Evolutionary conservation across 1,140 invertebrate species (phyloP), one percentile per base, ranked within the genome.

Genomic region (Rhagoletis pomonella): DNA sequence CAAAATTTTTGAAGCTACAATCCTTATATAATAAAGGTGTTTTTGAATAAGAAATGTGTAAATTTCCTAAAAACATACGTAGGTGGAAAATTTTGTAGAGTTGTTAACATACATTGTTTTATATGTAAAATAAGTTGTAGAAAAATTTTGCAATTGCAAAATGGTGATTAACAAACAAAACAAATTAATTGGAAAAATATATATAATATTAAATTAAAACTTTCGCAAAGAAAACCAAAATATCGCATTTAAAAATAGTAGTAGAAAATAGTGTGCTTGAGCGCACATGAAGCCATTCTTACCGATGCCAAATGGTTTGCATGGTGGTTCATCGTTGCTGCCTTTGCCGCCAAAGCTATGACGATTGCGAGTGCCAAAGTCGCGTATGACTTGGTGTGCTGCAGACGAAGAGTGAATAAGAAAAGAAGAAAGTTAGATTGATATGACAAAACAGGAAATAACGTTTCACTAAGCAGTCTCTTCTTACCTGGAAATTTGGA

Each of bases 291-390:
- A 50, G 12, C 42, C 90, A 89, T 89, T 94, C 96, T 94, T 95
- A 97, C 96, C 96, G 88, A 97, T 95, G 93, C 96, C 96, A 92
- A 97, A 97, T 47, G 96, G 95, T 94, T 97, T 97, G 12, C 84
- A 93, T 0, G 92, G 90, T 0, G 92, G 91, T 65, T 93, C 92
- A 84, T 93, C 92, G 73, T 90, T 90, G 87, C 90, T 90, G 17
- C 91, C 90, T 86, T 93, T 93, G 62, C 92, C 92, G 2, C 91
- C 92, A 77, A 93, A 93, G 65, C 92, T 92, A 60, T 93, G 92
- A 42, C 92, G 91, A 88, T 89, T 90, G 17, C 92, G 90, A 73
- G 90, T 89, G 29, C 89, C 90, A 59, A 89, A 89, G 42, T 89
- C 89, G 64, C 89, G 86, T 86, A 77, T 85, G 29, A 88, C 87